These are phyloP conservation scores for Caranx ignobilis DNA, from an alignment of 2,113 vertebrate species.

Conservation along the genomic window DNA sequence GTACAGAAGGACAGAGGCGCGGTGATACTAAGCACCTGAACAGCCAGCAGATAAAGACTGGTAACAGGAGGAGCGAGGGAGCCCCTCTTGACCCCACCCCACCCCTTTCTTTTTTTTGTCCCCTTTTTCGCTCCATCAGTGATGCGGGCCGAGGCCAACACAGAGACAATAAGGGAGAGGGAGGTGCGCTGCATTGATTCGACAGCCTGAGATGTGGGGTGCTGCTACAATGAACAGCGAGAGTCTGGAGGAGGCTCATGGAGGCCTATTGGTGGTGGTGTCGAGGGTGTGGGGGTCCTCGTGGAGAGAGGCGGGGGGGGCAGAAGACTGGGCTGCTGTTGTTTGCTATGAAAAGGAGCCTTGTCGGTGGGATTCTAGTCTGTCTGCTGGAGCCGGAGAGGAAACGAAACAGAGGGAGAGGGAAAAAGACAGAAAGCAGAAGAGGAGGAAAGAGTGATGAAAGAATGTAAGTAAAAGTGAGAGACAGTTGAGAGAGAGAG, in stretches of 20 bases:
- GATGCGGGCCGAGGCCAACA: constrained; percentile 26
- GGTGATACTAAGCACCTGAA: constrained; percentile 20
- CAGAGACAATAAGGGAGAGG: constrained; percentile 60
- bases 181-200: constrained; percentile 70
- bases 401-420: constrained; percentile 38
- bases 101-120: constrained; percentile 21
- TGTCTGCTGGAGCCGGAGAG: constrained; percentile 54
- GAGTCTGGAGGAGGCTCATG: constrained; percentile 23
- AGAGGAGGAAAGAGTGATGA: constrained; percentile 13
- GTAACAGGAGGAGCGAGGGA: constrained; percentile 4
- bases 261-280: constrained; percentile 5
- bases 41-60: constrained; percentile 24
- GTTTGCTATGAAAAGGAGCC: constrained; percentile 72
- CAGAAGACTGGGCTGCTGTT: constrained; percentile 52
- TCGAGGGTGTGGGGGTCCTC: background rate
- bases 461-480: constrained; percentile 23
- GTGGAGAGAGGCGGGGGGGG: constrained; percentile 7
- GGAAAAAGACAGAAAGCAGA: background rate
- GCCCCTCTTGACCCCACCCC: background rate
- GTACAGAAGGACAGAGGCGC: background rate
- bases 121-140: constrained; percentile 46
- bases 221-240: constrained; percentile 33
- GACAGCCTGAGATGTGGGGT: constrained; percentile 50
- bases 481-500: background rate
- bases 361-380: constrained; percentile 72